phyloP scores from a whole-genome alignment of 2,113 vertebrate genomes.

The Pteronura brasiliensis region DNA sequence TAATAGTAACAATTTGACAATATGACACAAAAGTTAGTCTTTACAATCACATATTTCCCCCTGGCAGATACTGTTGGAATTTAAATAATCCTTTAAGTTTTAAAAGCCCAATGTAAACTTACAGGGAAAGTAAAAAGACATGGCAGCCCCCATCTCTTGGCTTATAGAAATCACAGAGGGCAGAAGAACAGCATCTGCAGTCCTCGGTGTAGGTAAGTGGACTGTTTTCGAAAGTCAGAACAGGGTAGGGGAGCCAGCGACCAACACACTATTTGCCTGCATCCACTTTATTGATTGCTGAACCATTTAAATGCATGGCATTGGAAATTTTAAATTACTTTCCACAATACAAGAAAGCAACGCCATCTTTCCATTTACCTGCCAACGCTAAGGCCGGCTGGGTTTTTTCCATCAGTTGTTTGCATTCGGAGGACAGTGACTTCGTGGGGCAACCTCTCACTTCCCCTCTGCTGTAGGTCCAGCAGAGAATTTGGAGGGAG shows the following conservation, averaged over 20 bases:
- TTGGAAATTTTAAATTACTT: background rate
- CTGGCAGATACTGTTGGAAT: background rate
- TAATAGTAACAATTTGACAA: background rate
- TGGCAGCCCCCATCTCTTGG: background rate
- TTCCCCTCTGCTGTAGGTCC: background rate
- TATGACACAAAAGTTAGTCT: background rate
- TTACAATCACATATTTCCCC: background rate
- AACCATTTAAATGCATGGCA: background rate
- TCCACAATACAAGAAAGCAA: background rate
- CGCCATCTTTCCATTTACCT: slow-evolving; percentile 40
- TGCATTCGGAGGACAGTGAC: background rate
- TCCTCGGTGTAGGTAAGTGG: background rate
- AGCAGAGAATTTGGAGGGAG: background rate
- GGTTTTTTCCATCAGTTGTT: background rate
- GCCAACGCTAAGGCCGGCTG: background rate
- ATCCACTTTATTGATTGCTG: background rate
- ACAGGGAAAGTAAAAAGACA: background rate
- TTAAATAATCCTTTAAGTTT: background rate
- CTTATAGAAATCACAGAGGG: background rate
- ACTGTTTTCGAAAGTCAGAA: background rate
- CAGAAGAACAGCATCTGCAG: background rate
- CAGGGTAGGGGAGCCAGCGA: background rate
- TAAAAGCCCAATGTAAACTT: background rate
- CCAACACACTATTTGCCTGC: too few relatives aligned
- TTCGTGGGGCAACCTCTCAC: background rate